phyloP scores from a whole-genome alignment of 35 echinoderm and acorn worm genomes.

The Amphiura filiformis region DNA sequence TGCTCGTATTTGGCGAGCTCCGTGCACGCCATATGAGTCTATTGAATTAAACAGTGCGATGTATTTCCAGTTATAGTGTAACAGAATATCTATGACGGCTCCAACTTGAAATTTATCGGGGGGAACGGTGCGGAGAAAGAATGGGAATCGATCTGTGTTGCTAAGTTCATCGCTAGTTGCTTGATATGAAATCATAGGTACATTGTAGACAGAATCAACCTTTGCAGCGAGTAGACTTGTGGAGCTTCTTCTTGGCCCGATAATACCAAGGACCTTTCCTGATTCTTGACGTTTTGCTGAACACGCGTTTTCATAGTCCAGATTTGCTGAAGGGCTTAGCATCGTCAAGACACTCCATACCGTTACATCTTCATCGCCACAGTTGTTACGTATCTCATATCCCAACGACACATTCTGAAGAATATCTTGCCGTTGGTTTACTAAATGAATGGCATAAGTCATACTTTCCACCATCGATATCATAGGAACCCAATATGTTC shows the following conservation, averaged over 20 bases:
- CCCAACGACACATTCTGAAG: conserved; percentile 25
- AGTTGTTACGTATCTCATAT: conserved; percentile 25
- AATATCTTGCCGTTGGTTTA: conserved; percentile 28
- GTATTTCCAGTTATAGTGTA: conserved; percentile 35
- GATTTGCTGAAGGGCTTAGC: not conserved
- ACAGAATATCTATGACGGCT: conserved; percentile 26
- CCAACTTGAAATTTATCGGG: conserved; percentile 24
- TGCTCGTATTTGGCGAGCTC: not conserved
- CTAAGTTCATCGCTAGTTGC: conserved; percentile 45
- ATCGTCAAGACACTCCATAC: not conserved
- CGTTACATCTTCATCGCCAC: conserved; percentile 16
- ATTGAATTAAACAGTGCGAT: conserved; percentile 30
- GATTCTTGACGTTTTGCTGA: not conserved
- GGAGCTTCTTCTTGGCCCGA: not conserved
- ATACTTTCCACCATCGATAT: conserved; percentile 20
- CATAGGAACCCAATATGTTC: not conserved
- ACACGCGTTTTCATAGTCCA: not conserved
- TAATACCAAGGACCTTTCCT: conserved; percentile 6
- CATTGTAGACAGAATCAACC: not conserved
- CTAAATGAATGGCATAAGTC: conserved; percentile 22
- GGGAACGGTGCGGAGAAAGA: conserved; percentile 39
- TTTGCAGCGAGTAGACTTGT: conserved; percentile 10
- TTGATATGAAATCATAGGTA: conserved; percentile 26
- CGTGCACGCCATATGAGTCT: conserved; percentile 30
- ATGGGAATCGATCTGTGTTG: conserved; percentile 33